Evolutionary conservation across 2,113 vertebrate genomes (phyloP).

Genomic region (Polypterus senegalus): DNA sequence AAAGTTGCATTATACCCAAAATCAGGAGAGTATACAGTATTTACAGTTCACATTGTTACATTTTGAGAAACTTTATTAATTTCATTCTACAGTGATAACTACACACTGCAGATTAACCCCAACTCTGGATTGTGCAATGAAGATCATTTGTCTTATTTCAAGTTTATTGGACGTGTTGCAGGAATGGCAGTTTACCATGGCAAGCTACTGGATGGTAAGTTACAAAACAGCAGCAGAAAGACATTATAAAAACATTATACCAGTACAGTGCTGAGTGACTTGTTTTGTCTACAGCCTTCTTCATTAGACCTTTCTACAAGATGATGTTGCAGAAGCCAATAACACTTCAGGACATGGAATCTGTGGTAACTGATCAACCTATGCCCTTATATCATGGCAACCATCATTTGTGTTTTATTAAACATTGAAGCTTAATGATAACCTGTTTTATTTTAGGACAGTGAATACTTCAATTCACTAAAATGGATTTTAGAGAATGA

Average conservation of each 20-base stretch:
- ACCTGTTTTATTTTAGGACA: constrained; percentile 54
- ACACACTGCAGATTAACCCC: constrained; percentile 94
- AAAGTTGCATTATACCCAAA: too few relatives aligned
- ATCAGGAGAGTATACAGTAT: too few relatives aligned
- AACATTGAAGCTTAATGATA: background rate
- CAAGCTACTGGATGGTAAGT: constrained; percentile 86
- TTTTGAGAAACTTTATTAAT: background rate
- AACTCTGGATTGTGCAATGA: constrained; percentile 96
- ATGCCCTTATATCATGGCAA: background rate
- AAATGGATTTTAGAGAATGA: constrained; percentile 96
- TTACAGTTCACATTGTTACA: too few relatives aligned
- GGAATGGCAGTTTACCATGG: constrained; percentile 97
- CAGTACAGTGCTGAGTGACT: background rate
- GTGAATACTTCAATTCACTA: constrained; percentile 91
- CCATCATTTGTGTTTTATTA: background rate
- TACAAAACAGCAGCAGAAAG: background rate
- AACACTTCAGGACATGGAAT: constrained; percentile 90
- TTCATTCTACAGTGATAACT: constrained; percentile 76
- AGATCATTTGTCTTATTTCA: constrained; percentile 94
- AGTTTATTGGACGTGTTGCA: constrained; percentile 93
- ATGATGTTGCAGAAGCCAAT: constrained; percentile 97
- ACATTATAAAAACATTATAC: background rate
- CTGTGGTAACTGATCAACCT: constrained; percentile 68
- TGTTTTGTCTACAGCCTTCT: constrained; percentile 69
- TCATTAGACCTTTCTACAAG: constrained; percentile 97